Evolutionary conservation across 2,797 vertebrate species (phyloP), one percentile per base, ranked within the genome.

Genomic region (Apogon talboti): DNA sequence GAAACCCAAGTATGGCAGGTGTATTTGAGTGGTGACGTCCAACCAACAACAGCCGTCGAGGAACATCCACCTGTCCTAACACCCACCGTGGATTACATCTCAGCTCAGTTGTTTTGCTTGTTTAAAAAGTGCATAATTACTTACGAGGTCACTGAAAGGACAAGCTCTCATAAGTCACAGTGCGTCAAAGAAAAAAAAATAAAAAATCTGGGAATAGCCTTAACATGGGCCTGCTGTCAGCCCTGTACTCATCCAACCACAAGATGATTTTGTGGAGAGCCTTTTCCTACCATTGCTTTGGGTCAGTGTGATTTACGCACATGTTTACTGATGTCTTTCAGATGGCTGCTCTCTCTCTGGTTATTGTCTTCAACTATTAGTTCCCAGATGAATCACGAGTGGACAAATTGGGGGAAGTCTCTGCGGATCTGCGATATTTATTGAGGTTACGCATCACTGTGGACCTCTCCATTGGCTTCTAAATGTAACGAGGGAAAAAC

Each of bases 291-390:
- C 62, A 48, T 76, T 7, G 62, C 69, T 87, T 53, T 47, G 79
- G 84, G 86, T 85, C 88, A 78, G 60, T 70, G 82, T 93, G 90
- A 94, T 94, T 93, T 93, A 93, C 60, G 56, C 77, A 73, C 69
- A 82, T 92, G 89, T 92, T 92, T 92, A 92, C 89, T 89, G 88
- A 93, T 92, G 89, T 86, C 83, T 93, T 92, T 93, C 91, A 91
- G 87, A 93, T 92, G 90, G 78, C 77, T 58, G 73, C 65, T 67
- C 71, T 89, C 49, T 28, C 49, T 28, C 85, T 80, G 83, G 75
- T 87, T 87, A 89, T 88, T 91, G 91, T 92, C 91, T 91, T 86
- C 79, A 74, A 79, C 83, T 89, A 92, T 92, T 91, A 92, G 85
- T 91, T 93, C 91, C 90, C 92, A 89, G 86, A 92, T 89, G 90